Evolutionary conservation across 2,888 invertebrate genomes (phyloP).

Genomic region (Oxytorus armatus): DNA sequence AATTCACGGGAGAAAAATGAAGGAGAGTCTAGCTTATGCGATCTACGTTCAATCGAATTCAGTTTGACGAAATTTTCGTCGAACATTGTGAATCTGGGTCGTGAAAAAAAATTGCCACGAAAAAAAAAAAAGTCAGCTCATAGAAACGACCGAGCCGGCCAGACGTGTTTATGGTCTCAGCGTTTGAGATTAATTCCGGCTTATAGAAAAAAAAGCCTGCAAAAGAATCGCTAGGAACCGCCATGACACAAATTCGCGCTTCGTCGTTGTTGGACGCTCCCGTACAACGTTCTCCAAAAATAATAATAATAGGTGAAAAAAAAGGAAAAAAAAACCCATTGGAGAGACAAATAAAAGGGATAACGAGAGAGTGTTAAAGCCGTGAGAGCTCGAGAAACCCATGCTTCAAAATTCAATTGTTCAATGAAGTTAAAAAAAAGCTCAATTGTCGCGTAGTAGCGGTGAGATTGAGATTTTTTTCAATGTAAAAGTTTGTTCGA

Average conservation of each 20-base stretch:
- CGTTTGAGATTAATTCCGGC: slow-evolving; percentile 6
- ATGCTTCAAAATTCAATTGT: slow-evolving; percentile 9
- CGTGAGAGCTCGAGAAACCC: background rate
- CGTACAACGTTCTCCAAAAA: slow-evolving; percentile 40
- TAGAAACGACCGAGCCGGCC: slow-evolving; percentile 23
- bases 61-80: background rate
- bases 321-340: slow-evolving; percentile 18
- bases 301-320: slow-evolving; percentile 10
- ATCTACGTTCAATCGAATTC: background rate
- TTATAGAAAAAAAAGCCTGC: slow-evolving; percentile 17
- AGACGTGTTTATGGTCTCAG: slow-evolving; percentile 18
- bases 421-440: background rate
- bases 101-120: background rate
- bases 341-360: slow-evolving; percentile 16
- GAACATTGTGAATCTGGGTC: background rate
- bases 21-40: background rate
- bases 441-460: slow-evolving; percentile 37
- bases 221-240: slow-evolving; percentile 75
- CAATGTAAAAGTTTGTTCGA: slow-evolving; percentile 35
- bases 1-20: background rate
- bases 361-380: background rate
- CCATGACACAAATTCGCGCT: slow-evolving; percentile 79
- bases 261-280: slow-evolving; percentile 61
- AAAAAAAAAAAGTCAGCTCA: background rate
- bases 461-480: slow-evolving; percentile 5